Base-by-base conservation (phyloP, 2,888 invertebrate genomes). In the Tigriopus californicus region DNA sequence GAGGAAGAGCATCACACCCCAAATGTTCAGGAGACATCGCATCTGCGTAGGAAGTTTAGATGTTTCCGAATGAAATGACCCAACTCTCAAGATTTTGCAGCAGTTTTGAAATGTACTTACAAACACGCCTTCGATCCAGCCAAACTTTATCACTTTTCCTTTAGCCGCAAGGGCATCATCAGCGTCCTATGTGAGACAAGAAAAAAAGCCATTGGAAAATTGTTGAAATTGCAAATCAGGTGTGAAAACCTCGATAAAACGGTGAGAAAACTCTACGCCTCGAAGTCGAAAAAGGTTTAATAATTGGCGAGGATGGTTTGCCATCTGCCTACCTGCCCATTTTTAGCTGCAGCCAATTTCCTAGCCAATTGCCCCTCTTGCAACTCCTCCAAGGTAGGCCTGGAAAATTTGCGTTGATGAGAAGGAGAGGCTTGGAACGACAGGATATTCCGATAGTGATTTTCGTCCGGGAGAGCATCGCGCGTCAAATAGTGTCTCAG, bases 1-100 rank as follows among this genome's bases (percentile, higher is more conserved):
- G 65, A 97, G 78, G 74, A 98, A 98, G 63, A 98, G 79, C 94
- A 98, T 98, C 65, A 97, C 97, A 60, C 97, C 97, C 86, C 92
- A 97, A 68, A 97, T 97, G 74, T 97, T 97, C 68, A 97, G 81
- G 49, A 97, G 79, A 70, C 95, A 97, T 75, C 95, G 75, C 76
- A 94, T 80, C 71, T 94, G 40, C n/a, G 15, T 40, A n/a, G 41
- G 13, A 11, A 10, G 33, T 24, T 11, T 5, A 8, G 8, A 33
- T 5, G 3, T 33, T 33, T 33, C n/a, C n/a, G n/a, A n/a, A n/a
- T n/a, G n/a, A n/a, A n/a, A n/a, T n/a, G n/a, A n/a, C n/a, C n/a
- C n/a, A n/a, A n/a, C n/a, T n/a, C n/a, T n/a, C n/a, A n/a, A n/a
- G n/a, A n/a, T n/a, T n/a, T n/a, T n/a, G n/a, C n/a, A n/a, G 33